Conservation (phyloP, 2,113 vertebrate genomes). For the Aphyosemion australe region DNA sequence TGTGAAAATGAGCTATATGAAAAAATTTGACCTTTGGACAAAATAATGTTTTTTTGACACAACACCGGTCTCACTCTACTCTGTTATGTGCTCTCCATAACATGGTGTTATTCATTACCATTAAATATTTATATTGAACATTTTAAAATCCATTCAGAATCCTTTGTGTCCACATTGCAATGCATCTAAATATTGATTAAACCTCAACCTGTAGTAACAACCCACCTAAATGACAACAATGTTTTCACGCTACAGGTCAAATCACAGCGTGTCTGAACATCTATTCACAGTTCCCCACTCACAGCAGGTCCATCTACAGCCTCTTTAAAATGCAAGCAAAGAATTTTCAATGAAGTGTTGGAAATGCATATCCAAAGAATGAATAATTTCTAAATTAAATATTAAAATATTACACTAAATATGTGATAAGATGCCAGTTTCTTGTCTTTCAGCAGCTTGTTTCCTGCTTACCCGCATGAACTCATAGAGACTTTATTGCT, state of each 20-base stretch:
- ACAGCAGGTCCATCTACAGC: conserved; percentile 6
- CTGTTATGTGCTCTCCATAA: too few relatives aligned
- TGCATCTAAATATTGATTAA: too few relatives aligned
- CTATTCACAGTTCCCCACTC: neutral
- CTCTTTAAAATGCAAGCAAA: conserved; percentile 2
- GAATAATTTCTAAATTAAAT: neutral
- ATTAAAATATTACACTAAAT: conserved; percentile 10
- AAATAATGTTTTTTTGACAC: too few relatives aligned
- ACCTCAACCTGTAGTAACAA: neutral
- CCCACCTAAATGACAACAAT: neutral
- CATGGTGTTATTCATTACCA: too few relatives aligned
- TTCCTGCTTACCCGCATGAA: neutral
- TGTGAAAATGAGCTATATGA: too few relatives aligned
- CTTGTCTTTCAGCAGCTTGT: neutral
- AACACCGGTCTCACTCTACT: too few relatives aligned
- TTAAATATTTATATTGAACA: too few relatives aligned
- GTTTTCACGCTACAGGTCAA: neutral
- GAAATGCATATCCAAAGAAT: conserved; percentile 1
- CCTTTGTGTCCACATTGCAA: too few relatives aligned
- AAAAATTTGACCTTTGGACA: too few relatives aligned
- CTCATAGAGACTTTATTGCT: neutral
- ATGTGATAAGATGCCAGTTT: conserved; percentile 6
- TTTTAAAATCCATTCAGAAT: too few relatives aligned
- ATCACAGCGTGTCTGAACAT: neutral
- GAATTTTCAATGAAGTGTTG: conserved; percentile 19